Evolutionary conservation across 2,888 invertebrate species (phyloP), one percentile per base, ranked within the genome.

Genomic region (Brenthis hecate): DNA sequence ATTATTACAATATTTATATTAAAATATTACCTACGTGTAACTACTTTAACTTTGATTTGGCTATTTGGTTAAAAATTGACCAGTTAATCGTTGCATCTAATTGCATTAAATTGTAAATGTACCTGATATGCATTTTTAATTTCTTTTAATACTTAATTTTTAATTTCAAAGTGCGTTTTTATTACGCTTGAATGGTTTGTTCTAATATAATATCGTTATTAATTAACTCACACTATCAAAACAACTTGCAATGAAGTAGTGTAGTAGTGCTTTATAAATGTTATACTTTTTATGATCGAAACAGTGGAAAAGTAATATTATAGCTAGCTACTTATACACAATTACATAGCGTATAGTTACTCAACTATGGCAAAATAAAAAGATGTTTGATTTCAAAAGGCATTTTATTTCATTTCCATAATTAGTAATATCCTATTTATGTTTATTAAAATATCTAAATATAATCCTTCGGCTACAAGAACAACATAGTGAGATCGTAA

Each of bases 331-430:
- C 76, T 77, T 76, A 80, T 78, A 74, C 75, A 58, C 16, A 28
- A 28, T 50, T 50, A 50, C 60, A 60, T 60, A 60, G 60, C 50
- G 48, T 28, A 60, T 50, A 50, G 60, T 28, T 71, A 75, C 74
- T 77, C 76, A 76, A 72, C 74, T 71, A 77, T 78, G 75, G 79
- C 80, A 79, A 81, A 85, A 79, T 82, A 78, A 81, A 76, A 8
- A 74, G 79, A 78, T 82, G 80, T 73, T 76, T 75, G 74, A 50
- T 50, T 60, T 48, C 60, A 50, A 19, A 55, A 62, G 6, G 5
- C 32, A 50, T 68, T 65, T 55, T 48, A 28, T 61, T 65, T 51
- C n/a, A 1, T 53, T 57, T 43, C 19, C 36, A 43, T 43, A 43
- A 43, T 43, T 43, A 43, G 36, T 43, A 8, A 8, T 36, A 53